Base-by-base conservation (phyloP, 2,888 invertebrate genomes). In the Scaptomyza flava region DNA sequence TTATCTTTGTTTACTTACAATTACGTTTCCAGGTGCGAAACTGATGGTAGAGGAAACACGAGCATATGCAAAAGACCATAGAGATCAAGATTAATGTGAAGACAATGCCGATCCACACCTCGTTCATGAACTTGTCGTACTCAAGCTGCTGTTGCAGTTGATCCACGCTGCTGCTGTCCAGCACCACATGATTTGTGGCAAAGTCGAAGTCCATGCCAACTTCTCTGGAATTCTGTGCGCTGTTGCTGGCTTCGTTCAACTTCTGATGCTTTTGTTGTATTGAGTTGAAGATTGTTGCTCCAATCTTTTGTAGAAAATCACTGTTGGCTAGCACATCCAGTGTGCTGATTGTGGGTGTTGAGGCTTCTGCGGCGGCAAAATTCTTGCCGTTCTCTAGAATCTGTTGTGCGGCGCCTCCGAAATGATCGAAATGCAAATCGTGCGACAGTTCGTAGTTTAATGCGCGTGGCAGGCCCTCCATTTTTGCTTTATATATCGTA, bases 71-170 rank as follows among this genome's bases (percentile, higher is more conserved):
- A 83, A 94, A 94, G 43, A 94, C 93, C 91, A 94, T 93, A 77
- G 93, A 93, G 45, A 94, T 92, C 62, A 94, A 93, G 91, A 94
- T 93, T 50, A 94, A 89, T 14, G 94, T 94, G 53, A 94, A 89
- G 34, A 94, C 94, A 67, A 94, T 93, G 27, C 94, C 94, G 60
- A 94, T 94, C 94, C 94, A 94, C 42, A 94, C 93, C 85, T 94
- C 94, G 60, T 94, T 93, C 89, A 94, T 92, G 85, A 94, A 93
- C 77, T 93, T 93, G 88, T 94, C 94, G 81, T 94, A 94, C 67
- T 93, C 93, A 65, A 91, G 58, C 78, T 92, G 91, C 56, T 91
- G 90, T 64, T 91, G 90, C 53, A 91, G 57, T 46, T 91, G 90
- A 53, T 89, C 85, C 57, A 90, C 86, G 33, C 81, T 87, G 52